These are phyloP conservation scores for Scaptomyza montana DNA, from an alignment of 1,140 invertebrate species.

Conservation along the genomic window DNA sequence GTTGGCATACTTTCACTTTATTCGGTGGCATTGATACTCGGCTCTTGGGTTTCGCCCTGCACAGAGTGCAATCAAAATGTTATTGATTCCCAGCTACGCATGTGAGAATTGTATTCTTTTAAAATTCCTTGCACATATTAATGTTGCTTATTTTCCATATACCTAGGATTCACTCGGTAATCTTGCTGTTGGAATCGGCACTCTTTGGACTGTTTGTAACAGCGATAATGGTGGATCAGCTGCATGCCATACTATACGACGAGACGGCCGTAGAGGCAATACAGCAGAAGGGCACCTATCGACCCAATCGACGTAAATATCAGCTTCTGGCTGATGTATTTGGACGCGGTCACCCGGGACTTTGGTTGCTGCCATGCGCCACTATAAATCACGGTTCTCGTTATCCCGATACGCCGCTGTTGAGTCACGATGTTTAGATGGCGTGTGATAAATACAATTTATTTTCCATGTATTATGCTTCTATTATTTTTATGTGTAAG, in stretches of 20 bases:
- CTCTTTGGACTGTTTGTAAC: conserved; percentile 96
- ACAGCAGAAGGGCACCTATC: conserved; percentile 88
- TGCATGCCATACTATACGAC: conserved; percentile 92
- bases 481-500: conserved; percentile 2
- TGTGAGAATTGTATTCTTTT: conserved; percentile 86
- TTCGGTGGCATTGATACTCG: conserved; percentile 88
- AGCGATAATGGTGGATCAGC: conserved; percentile 95
- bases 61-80: conserved; percentile 88
- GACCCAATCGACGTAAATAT: conserved; percentile 88
- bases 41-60: conserved; percentile 91
- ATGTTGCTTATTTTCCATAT: background rate
- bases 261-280: conserved; percentile 89
- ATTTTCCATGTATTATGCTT: conserved; percentile 22
- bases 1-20: conserved; percentile 88
- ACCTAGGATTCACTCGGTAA: conserved; percentile 91
- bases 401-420: conserved; percentile 85
- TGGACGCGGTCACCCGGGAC: conserved; percentile 88
- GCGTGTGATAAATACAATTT: conserved; percentile 18
- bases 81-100: conserved; percentile 89
- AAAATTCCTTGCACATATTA: background rate
- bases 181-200: conserved; percentile 92
- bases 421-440: conserved; percentile 86
- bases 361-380: conserved; percentile 88
- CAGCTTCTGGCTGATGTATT: conserved; percentile 91
- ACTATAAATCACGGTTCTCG: conserved; percentile 85